Percentiles rank a stretch among this genome's conserved stretches.
phyloP scores from a whole-genome alignment of 2,113 vertebrate species.

The Halcyon malimbica region DNA sequence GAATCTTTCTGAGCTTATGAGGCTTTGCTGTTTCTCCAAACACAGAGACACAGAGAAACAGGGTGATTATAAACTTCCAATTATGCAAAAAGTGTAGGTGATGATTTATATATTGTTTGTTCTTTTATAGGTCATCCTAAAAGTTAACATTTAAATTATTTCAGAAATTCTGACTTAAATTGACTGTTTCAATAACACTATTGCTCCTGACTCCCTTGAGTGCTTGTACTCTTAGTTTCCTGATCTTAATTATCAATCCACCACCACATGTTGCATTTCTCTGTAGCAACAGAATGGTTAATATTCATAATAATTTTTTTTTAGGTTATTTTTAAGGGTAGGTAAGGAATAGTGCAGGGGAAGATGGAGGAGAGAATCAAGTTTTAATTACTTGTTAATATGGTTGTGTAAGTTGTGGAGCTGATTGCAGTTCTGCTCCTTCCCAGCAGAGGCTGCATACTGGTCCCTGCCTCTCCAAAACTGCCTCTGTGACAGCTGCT shows the following conservation, averaged over 20 bases:
- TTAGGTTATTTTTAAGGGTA: constrained; percentile 19
- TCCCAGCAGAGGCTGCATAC: neutral
- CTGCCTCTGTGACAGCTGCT: neutral
- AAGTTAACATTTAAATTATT: constrained; percentile 63
- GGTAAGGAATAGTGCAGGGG: neutral
- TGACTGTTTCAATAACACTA: constrained; percentile 44
- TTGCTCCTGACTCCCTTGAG: constrained; percentile 20
- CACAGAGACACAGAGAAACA: neutral
- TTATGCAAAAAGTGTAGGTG: neutral
- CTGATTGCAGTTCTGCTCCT: constrained; percentile 14
- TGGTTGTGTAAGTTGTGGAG: neutral
- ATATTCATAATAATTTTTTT: neutral
- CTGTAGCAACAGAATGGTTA: constrained; percentile 35
- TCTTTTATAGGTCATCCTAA: constrained; percentile 43
- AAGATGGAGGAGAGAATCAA: neutral
- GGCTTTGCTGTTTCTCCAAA: neutral
- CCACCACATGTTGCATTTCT: neutral
- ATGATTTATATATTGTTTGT: constrained; percentile 41
- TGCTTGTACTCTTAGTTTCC: constrained; percentile 8
- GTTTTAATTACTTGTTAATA: constrained; percentile 51
- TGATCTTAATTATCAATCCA: constrained; percentile 60
- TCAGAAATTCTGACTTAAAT: constrained; percentile 47
- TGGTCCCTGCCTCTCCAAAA: neutral
- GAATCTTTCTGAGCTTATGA: neutral
- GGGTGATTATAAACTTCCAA: constrained; percentile 1